Percentiles rank a stretch among this genome's conserved stretches.
These are phyloP conservation scores for Caenorhabditis sp. DNA, from an alignment of 2,888 invertebrate genomes.

Conservation along the genomic window DNA sequence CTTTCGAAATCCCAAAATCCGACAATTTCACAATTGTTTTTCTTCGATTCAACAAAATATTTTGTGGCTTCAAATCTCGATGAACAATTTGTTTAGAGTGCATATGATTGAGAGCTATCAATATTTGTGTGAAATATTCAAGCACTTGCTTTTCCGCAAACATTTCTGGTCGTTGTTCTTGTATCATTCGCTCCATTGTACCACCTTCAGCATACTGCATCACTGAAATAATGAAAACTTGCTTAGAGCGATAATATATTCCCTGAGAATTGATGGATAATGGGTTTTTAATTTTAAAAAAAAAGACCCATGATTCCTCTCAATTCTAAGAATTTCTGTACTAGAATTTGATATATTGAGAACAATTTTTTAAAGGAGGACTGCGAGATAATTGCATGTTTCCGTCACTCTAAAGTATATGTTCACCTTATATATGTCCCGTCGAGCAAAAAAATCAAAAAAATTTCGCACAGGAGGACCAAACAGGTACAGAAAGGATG, in stretches of 20 bases:
- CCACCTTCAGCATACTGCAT: constrained; percentile 84
- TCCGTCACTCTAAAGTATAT: too few species aligned
- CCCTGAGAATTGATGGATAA: too few species aligned
- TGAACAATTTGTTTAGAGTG: constrained; percentile 83
- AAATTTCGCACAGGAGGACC: too few species aligned
- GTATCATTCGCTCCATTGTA: constrained; percentile 66
- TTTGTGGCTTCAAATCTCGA: constrained; percentile 85
- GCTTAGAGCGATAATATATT: too few species aligned
- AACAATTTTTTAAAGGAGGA: too few species aligned
- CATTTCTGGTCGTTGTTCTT: constrained; percentile 75
- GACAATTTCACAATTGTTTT: constrained; percentile 71
- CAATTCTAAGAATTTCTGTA: too few species aligned
- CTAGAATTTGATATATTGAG: too few species aligned
- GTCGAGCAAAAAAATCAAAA: too few species aligned
- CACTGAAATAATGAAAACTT: constrained; percentile 75
- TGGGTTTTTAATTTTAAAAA: constrained; percentile 2
- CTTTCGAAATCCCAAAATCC: constrained; percentile 59
- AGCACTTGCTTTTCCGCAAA: constrained; percentile 76
- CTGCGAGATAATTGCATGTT: too few species aligned
- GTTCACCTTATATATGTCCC: too few species aligned
- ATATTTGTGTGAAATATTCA: constrained; percentile 75
- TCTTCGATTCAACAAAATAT: constrained; percentile 81
- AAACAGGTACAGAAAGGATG: too few species aligned
- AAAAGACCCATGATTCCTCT: too few species aligned
- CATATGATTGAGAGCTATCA: constrained; percentile 82